Percentiles rank a stretch among this genome's conserved stretches.
Evolutionary conservation across 2,888 invertebrate species (phyloP).

Genomic region (Meteorus colon): DNA sequence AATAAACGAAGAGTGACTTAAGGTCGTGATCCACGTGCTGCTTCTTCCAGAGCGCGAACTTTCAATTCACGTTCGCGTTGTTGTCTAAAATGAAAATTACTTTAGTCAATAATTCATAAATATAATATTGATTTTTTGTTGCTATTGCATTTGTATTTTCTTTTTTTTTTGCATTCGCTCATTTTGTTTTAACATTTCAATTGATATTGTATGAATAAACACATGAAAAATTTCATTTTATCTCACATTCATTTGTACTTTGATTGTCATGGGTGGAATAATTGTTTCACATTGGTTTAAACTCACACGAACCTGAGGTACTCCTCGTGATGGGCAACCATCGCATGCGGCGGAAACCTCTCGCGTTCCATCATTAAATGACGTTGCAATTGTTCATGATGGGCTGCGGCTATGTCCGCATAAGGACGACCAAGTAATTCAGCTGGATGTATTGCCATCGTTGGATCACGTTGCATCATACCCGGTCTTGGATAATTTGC

Average conservation of each 20-base stretch:
- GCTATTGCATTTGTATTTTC: constrained; percentile 3
- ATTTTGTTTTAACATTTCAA: not conserved
- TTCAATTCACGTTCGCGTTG: constrained; percentile 90
- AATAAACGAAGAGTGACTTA: constrained; percentile 60
- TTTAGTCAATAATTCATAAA: constrained; percentile 6
- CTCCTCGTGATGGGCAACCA: constrained; percentile 81
- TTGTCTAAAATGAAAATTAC: constrained; percentile 78
- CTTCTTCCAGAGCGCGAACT: constrained; percentile 89
- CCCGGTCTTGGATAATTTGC: constrained; percentile 79
- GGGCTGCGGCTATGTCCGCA: constrained; percentile 85
- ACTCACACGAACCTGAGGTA: constrained; percentile 76
- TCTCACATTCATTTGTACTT: not conserved
- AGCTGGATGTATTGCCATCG: constrained; percentile 83
- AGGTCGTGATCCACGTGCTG: constrained; percentile 82
- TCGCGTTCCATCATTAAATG: constrained; percentile 90
- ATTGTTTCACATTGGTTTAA: constrained; percentile 15
- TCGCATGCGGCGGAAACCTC: constrained; percentile 78
- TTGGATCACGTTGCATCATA: constrained; percentile 76
- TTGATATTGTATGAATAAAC: too few relatives aligned
- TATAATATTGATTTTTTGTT: constrained; percentile 7
- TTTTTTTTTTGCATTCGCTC: not conserved
- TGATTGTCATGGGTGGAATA: not conserved
- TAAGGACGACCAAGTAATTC: constrained; percentile 87
- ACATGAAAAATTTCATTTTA: not conserved
- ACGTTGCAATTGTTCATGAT: constrained; percentile 90